These are phyloP conservation scores for Rhodinocichla rosea DNA, from an alignment of 2,113 vertebrate species.

Conservation along the genomic window DNA sequence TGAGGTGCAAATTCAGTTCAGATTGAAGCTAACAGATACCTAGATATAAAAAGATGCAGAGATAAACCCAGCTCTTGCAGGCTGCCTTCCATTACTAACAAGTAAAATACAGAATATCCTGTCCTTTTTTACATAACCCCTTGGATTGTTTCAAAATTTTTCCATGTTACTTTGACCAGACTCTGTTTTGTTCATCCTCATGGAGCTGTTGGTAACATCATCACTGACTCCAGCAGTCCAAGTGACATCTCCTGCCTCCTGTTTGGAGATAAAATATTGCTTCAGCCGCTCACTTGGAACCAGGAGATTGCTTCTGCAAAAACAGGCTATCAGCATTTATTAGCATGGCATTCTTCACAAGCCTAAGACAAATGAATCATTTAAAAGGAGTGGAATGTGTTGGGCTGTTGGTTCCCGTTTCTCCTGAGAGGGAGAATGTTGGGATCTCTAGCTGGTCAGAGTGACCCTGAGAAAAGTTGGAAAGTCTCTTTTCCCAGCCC, in stretches of 20 bases:
- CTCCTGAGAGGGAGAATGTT: neutral
- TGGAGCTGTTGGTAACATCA: neutral
- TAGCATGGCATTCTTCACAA: neutral
- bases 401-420: accelerated
- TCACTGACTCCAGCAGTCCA: neutral
- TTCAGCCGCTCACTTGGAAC: neutral
- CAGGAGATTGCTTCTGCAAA: constrained; percentile 33
- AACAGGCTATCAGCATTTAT: constrained; percentile 15
- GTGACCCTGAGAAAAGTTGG: no score
- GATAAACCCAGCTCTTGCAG: neutral
- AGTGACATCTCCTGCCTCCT: neutral
- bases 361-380: constrained; percentile 17
- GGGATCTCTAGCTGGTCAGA: no score
- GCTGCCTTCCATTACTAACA: neutral
- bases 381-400: neutral
- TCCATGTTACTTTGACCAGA: neutral
- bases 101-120: neutral
- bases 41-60: neutral
- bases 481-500: no score
- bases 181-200: neutral
- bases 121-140: neutral
- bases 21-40: neutral
- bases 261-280: neutral
- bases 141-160: neutral
- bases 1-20: neutral